Conservation (phyloP, 2,888 invertebrate genomes). For the Dexiosoma caninum region DNA sequence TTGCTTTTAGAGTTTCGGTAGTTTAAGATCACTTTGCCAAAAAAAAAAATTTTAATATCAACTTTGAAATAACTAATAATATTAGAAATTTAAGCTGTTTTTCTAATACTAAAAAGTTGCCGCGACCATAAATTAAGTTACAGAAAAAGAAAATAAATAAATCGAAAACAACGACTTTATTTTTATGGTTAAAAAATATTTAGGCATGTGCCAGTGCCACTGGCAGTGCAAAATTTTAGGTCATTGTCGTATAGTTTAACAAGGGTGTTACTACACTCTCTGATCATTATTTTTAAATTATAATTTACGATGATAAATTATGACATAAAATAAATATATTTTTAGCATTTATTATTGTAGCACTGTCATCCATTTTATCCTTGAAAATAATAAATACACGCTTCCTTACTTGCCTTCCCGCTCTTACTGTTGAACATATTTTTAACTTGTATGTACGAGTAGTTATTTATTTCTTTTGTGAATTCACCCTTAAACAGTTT, state of each 20-base stretch:
- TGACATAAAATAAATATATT: conserved; percentile 9
- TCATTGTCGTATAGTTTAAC: neutral
- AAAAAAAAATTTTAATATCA: too few relatives aligned
- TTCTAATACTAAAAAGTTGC: neutral
- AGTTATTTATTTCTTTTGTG: neutral
- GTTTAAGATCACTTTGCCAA: too few relatives aligned
- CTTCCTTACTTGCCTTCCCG: neutral
- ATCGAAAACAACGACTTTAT: too few relatives aligned
- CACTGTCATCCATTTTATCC: neutral
- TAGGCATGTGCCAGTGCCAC: too few relatives aligned
- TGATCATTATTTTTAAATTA: neutral
- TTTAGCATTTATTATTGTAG: neutral
- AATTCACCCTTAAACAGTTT: neutral
- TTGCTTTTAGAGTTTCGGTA: too few relatives aligned
- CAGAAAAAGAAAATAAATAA: too few relatives aligned
- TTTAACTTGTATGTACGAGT: too few relatives aligned
- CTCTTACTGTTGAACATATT: neutral
- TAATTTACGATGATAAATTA: conserved; percentile 16
- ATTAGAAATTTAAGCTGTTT: neutral
- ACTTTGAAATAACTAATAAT: too few relatives aligned
- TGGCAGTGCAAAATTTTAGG: too few relatives aligned
- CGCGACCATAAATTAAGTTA: too few relatives aligned
- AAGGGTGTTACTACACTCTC: conserved; percentile 9
- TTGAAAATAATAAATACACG: conserved; percentile 16
- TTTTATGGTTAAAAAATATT: too few relatives aligned